Base-by-base conservation (phyloP, 2,113 vertebrate species). In the Campylomormyrus numenius region DNA sequence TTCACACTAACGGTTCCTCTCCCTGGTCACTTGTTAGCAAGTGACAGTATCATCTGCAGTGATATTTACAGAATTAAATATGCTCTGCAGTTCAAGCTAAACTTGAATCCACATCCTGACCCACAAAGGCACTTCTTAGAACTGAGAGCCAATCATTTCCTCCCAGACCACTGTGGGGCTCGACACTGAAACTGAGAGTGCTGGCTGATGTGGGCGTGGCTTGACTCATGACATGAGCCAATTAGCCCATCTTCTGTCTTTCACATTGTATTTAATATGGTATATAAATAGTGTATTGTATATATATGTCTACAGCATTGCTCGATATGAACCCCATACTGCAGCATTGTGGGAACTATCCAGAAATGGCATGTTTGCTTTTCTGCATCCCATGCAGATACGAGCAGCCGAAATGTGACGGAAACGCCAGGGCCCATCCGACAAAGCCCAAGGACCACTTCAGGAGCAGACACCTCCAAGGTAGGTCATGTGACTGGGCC, bases 391-490 rank as follows among this genome's bases (percentile, higher is more conserved):
- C 91, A 13, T 91, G 89, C 89, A 99, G 98, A 93, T 99, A 98
- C 3, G 98, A 99, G 85, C 98, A 99, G 93, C 98, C 98, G 1
- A 99, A 99, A 90, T 99, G 98, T 90, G 97, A 99, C 62, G 95
- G 95, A 10, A 95, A 97, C 0, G 98, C 98, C 91, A 95, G 98
- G 94, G 98, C 98, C 21, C 97, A 98, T 91, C 98, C 98, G 17
- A 91, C 95, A 35, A 98, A 97, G 94, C 95, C 97, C 0, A 97
- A 97, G 93, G 98, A 99, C 91, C 94, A 97, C 90, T 99, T 96
- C 93, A 96, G 95, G 93, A 97, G 96, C 93, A 96, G 98, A 89
- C 97, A 97, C 92, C 97, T 99, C 86, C 98, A 98, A 49, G 48
- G 35, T 24, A 15, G 31, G 24, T 31, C 17, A 10, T 56, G 89